Conservation (phyloP, 2,113 vertebrate species). For the Otus sunia region DNA sequence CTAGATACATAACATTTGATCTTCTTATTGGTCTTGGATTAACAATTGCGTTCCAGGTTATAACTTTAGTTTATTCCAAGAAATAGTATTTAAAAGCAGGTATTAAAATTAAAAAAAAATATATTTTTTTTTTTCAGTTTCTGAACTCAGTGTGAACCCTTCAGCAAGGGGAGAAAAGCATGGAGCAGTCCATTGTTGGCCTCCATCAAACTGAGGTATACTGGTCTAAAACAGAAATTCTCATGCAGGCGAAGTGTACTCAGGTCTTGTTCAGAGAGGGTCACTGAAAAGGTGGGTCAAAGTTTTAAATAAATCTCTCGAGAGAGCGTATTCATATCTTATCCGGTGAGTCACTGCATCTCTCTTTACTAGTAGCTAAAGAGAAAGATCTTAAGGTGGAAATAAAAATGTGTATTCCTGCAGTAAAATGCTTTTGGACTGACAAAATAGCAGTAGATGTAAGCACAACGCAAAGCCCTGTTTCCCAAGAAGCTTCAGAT, state of each 20-base stretch:
- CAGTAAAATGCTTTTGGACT: neutral
- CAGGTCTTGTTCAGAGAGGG: neutral
- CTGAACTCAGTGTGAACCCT: neutral
- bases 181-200: neutral
- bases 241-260: neutral
- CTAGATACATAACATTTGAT: neutral
- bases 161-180: neutral
- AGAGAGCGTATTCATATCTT: neutral
- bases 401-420: neutral
- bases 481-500: neutral
- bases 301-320: neutral
- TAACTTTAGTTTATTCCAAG: neutral
- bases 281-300: neutral
- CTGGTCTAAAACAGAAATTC: neutral
- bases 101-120: neutral
- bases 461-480: neutral
- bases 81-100: neutral
- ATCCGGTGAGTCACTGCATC: neutral
- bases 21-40: neutral
- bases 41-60: neutral
- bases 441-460: neutral
- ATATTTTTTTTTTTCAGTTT: neutral
- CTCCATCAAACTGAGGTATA: neutral
- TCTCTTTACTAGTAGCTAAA: neutral
- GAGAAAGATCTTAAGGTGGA: neutral